phyloP scores from a whole-genome alignment of 2,888 invertebrate genomes.

The Cremastinae sp. region DNA sequence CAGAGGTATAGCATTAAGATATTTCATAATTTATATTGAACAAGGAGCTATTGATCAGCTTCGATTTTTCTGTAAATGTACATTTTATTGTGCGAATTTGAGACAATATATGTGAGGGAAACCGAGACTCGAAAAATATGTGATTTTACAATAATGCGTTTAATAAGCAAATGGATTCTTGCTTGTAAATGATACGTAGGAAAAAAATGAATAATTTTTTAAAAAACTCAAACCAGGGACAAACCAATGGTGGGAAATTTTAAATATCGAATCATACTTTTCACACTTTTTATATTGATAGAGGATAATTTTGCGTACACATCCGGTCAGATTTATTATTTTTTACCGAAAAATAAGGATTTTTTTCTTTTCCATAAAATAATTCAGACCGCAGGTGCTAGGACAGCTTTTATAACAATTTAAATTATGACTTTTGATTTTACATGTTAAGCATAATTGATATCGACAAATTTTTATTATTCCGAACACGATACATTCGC shows the following conservation, averaged over 20 bases:
- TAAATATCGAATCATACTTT: not conserved
- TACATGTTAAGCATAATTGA: no score
- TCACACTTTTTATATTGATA: not conserved
- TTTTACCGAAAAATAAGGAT: no score
- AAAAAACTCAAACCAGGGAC: constrained; percentile 36
- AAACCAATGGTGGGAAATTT: constrained; percentile 26
- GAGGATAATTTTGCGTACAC: no score
- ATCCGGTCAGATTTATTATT: no score
- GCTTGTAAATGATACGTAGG: not conserved
- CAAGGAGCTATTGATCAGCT: not conserved
- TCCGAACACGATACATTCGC: not conserved
- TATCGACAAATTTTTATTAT: constrained; percentile 6
- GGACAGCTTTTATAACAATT: no score
- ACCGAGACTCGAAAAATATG: constrained; percentile 6
- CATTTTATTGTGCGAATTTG: not conserved
- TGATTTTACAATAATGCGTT: constrained; percentile 12
- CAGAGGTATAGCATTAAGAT: constrained; percentile 76
- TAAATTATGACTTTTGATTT: no score
- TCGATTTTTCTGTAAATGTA: constrained; percentile 8
- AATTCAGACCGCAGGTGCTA: no score
- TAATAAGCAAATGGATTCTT: constrained; percentile 5
- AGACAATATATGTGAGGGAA: constrained; percentile 11
- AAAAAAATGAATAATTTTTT: constrained; percentile 16
- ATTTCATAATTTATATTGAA: constrained; percentile 45
- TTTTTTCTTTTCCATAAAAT: no score